Conservation (phyloP, 2,888 invertebrate genomes). For the Phorcus lineatus region DNA sequence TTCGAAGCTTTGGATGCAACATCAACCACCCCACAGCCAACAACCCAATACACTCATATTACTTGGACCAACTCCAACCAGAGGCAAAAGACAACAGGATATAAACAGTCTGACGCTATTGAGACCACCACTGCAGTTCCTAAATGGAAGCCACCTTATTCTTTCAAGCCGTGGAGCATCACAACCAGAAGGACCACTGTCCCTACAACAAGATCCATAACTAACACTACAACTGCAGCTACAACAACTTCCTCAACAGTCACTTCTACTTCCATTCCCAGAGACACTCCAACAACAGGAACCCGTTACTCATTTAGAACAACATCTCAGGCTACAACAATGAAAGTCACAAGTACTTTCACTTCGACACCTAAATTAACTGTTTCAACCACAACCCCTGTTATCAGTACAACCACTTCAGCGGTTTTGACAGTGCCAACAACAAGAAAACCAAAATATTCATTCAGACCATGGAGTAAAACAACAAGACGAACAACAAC, state of each 20-base stretch:
- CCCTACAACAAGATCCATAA: neutral
- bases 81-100: no score
- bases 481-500: neutral
- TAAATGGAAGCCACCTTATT: neutral
- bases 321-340: no score
- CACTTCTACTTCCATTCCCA: neutral
- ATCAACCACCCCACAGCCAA: neutral
- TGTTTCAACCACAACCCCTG: neutral
- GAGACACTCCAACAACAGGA: neutral
- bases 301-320: no score
- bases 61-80: no score
- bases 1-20: neutral
- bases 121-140: neutral
- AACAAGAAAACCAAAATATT: neutral
- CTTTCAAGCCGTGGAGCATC: slow-evolving; percentile 1
- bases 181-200: neutral
- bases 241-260: neutral
- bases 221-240: neutral
- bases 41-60: no score
- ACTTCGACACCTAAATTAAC: neutral
- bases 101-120: no score
- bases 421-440: neutral
- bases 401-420: neutral
- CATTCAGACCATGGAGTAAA: neutral
- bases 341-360: no score